Evolutionary conservation across 2,113 vertebrate genomes (phyloP).

Genomic region (Ammodytes marinus): DNA sequence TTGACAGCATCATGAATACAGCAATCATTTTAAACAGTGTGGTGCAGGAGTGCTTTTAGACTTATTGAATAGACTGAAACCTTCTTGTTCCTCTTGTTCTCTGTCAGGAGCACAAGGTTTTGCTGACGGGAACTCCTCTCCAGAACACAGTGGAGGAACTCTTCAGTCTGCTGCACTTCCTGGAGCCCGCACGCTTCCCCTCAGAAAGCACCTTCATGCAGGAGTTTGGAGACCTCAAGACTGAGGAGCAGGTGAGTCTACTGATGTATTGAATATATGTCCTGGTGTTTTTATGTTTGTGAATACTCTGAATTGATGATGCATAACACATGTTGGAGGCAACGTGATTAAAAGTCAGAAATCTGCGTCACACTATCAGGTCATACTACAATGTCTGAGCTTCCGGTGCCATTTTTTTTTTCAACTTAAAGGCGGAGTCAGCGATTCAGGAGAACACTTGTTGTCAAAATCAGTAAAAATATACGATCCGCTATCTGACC

Average conservation of each 20-base stretch:
- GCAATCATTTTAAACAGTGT: background rate
- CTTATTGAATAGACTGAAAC: background rate
- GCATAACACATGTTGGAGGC: background rate
- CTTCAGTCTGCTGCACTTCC: conserved; percentile 97
- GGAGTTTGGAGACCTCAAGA: conserved; percentile 98
- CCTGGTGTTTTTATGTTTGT: background rate
- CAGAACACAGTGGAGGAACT: conserved; percentile 99
- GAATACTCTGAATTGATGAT: background rate
- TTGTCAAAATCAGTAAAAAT: too few species aligned
- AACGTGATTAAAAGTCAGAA: background rate
- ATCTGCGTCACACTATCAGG: background rate
- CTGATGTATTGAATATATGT: accelerated
- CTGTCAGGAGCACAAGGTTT: conserved; percentile 94
- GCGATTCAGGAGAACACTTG: too few species aligned
- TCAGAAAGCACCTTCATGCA: conserved; percentile 98
- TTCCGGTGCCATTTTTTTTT: background rate
- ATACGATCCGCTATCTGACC: too few species aligned
- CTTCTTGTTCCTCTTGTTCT: conserved; percentile 3
- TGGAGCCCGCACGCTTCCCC: conserved; percentile 94
- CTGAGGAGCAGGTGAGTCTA: conserved; percentile 92
- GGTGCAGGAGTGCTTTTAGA: background rate
- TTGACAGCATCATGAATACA: background rate
- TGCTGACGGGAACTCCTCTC: conserved; percentile 96
- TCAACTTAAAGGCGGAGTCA: background rate
- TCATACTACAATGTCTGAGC: background rate